A percentile compares a stretch with the other conserved stretches of the same genome.
Evolutionary conservation across 2,113 vertebrate genomes (phyloP).

Genomic region (Lepus americanus): DNA sequence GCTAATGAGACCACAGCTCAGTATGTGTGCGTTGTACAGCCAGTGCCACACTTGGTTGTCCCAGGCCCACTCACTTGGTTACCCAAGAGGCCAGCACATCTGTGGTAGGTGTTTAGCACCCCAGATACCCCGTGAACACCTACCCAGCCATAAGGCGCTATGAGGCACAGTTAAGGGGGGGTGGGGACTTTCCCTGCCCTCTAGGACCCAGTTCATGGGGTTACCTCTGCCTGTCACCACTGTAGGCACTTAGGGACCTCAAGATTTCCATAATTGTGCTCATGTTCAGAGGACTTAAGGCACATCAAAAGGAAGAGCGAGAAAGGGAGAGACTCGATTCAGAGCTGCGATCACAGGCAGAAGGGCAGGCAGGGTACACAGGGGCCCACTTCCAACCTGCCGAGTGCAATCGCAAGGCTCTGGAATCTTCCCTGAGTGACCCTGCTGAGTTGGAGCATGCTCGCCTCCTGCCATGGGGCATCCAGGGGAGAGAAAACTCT

Average conservation of each 20-base stretch:
- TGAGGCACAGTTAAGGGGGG: neutral
- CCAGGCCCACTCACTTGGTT: neutral
- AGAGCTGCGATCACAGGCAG: neutral
- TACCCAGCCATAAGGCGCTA: neutral
- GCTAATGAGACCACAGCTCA: neutral
- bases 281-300: conserved; percentile 41
- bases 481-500: neutral
- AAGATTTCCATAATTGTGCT: neutral
- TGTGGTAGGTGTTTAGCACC: neutral
- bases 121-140: neutral
- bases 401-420: neutral
- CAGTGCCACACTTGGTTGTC: neutral
- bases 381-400: neutral
- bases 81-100: neutral
- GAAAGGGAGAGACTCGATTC: neutral
- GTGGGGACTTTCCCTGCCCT: neutral
- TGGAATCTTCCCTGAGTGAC: conserved; percentile 27
- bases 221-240: neutral
- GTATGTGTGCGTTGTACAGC: neutral
- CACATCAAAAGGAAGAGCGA: neutral
- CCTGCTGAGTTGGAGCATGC: neutral
- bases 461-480: neutral
- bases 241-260: neutral
- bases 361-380: neutral
- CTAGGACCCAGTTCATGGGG: neutral